Conservation (phyloP, 2,113 vertebrate species). For the Oncorhynchus kisutch region DNA sequence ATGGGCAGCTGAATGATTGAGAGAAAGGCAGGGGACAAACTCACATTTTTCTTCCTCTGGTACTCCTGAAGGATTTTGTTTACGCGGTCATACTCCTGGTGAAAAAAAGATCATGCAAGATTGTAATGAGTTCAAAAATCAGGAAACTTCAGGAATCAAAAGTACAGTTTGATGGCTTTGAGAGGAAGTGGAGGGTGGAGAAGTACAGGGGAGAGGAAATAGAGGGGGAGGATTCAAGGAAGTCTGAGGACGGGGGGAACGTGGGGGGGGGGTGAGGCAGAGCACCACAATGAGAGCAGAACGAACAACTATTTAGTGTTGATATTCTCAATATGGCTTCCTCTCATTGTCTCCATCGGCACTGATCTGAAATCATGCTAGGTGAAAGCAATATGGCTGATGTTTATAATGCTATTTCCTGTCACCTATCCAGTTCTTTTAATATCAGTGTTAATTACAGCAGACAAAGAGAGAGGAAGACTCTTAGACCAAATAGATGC, state of each 20-base stretch:
- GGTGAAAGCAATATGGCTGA: background rate
- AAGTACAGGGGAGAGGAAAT: conserved; percentile 43
- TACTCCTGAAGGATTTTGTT: conserved; percentile 89
- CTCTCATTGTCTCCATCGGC: background rate
- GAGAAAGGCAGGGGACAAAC: conserved; percentile 39
- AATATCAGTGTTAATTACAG: background rate
- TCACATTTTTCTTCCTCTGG: conserved; percentile 92
- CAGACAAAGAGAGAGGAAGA: background rate
- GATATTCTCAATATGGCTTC: background rate
- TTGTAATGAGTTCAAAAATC: background rate
- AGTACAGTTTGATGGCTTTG: background rate
- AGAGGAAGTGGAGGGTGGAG: conserved; percentile 32
- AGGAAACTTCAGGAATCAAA: background rate
- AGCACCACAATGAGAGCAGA: conserved; percentile 20
- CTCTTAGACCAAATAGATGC: background rate
- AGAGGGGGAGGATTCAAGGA: conserved; percentile 28
- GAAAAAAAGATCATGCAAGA: conserved; percentile 19
- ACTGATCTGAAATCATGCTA: background rate
- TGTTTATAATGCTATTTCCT: background rate
- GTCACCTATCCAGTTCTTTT: background rate
- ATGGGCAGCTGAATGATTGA: background rate
- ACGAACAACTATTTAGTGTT: background rate
- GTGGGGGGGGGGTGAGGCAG: conserved; percentile 29
- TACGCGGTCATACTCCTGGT: conserved; percentile 89
- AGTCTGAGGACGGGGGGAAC: background rate